Conservation (phyloP, 2,888 invertebrate species). For the Macrosiphum euphorbiae region DNA sequence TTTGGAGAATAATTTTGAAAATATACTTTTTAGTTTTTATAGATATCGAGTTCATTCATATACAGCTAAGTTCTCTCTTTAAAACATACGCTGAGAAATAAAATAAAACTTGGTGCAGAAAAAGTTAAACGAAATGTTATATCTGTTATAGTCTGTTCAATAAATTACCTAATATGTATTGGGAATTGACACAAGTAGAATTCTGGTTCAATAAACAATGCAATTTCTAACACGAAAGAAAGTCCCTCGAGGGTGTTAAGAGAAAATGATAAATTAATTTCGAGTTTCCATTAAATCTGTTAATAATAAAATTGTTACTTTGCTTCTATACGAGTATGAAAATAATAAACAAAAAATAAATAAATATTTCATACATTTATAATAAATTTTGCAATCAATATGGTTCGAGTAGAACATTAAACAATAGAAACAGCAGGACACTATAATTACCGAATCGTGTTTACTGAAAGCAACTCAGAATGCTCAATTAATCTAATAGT, state of each 20-base stretch:
- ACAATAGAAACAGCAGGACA: slow-evolving; percentile 22
- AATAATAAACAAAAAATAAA: neutral
- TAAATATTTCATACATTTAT: neutral
- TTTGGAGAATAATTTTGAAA: neutral
- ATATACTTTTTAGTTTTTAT: neutral
- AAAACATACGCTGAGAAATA: neutral
- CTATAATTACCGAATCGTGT: slow-evolving; percentile 16
- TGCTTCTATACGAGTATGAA: neutral
- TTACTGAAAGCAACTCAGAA: slow-evolving; percentile 6
- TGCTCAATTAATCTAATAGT: slow-evolving; percentile 21
- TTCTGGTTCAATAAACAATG: neutral
- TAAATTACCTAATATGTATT: slow-evolving; percentile 12
- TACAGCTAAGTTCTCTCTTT: neutral
- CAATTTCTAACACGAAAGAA: neutral
- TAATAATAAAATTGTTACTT: slow-evolving; percentile 15
- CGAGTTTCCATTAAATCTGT: neutral
- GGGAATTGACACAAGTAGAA: slow-evolving; percentile 13
- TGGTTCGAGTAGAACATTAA: neutral
- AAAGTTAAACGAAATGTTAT: slow-evolving; percentile 7
- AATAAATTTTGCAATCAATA: neutral
- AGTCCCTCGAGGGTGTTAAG: neutral
- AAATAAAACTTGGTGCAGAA: neutral
- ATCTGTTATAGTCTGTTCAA: neutral
- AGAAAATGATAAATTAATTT: slow-evolving; percentile 37
- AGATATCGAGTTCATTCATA: neutral